A percentile compares a stretch with the other conserved stretches of the same genome.
These are phyloP conservation scores for Drosophila miranda DNA, from an alignment of 1,140 invertebrate genomes.

Conservation along the genomic window DNA sequence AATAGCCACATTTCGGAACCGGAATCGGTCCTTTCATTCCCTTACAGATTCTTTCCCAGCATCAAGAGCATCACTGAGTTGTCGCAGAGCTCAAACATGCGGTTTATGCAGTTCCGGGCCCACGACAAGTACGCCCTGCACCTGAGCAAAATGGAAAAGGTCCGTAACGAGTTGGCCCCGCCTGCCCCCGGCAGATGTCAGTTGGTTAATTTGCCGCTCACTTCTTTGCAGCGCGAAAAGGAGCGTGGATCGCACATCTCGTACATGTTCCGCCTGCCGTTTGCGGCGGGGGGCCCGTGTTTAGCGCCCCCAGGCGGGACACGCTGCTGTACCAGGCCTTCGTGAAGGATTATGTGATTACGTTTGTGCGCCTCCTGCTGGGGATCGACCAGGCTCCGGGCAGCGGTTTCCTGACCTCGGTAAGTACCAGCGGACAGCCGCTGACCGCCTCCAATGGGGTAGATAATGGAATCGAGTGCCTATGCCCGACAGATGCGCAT, in stretches of 20 bases:
- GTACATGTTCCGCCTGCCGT: slow-evolving; percentile 99
- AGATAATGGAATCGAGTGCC: background rate
- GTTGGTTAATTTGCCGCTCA: slow-evolving; percentile 78
- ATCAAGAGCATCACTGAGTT: slow-evolving; percentile 99
- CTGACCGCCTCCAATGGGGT: background rate
- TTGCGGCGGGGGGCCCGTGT: slow-evolving; percentile 98
- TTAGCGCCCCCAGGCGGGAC: slow-evolving; percentile 95
- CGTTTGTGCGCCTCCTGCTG: slow-evolving; percentile 95
- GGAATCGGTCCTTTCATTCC: slow-evolving; percentile 4
- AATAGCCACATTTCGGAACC: no score
- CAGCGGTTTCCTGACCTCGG: slow-evolving; percentile 97
- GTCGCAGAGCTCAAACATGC: slow-evolving; percentile 98
- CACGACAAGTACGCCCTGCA: slow-evolving; percentile 98
- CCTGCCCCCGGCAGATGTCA: slow-evolving; percentile 44
- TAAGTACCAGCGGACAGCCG: slow-evolving; percentile 83
- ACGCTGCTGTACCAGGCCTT: slow-evolving; percentile 96
- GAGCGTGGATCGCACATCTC: slow-evolving; percentile 98
- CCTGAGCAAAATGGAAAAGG: slow-evolving; percentile 99
- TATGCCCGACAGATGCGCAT: slow-evolving; percentile 91
- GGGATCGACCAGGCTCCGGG: slow-evolving; percentile 99
- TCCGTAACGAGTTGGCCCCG: slow-evolving; percentile 83
- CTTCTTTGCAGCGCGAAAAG: slow-evolving; percentile 93
- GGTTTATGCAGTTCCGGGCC: slow-evolving; percentile 99
- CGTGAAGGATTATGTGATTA: slow-evolving; percentile 99
- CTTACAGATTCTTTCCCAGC: slow-evolving; percentile 95